Conservation (phyloP, 1,140 invertebrate genomes). For the Drosophila chauvacae region DNA sequence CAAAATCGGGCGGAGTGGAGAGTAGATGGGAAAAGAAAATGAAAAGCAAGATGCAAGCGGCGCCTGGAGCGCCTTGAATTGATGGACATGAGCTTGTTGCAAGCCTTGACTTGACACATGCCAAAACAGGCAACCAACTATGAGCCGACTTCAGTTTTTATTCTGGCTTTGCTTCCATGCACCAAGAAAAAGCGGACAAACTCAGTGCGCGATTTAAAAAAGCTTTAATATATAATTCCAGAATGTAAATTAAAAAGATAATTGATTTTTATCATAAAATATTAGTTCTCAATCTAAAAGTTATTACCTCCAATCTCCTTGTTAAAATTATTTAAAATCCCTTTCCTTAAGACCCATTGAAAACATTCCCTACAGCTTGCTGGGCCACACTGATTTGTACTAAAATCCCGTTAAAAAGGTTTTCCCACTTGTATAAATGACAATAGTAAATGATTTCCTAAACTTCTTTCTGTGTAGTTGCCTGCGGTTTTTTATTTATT, state of each 20-base stretch:
- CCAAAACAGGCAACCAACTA: conserved; percentile 78
- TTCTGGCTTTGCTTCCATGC: background rate
- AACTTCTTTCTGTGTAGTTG: conserved; percentile 5
- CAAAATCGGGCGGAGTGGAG: conserved; percentile 35
- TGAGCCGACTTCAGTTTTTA: conserved; percentile 57
- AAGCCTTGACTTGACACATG: conserved; percentile 74
- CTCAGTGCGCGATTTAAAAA: no score
- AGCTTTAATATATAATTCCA: no score
- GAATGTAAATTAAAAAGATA: no score
- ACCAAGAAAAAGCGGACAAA: background rate
- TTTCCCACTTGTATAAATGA: background rate
- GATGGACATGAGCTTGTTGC: conserved; percentile 72
- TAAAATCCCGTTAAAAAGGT: background rate
- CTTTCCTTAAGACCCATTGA: background rate
- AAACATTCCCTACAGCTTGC: background rate
- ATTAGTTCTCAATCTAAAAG: no score
- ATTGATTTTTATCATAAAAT: no score
- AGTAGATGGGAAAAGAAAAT: conserved; percentile 2
- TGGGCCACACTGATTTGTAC: no score
- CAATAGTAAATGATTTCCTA: background rate
- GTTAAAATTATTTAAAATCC: background rate
- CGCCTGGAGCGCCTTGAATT: conserved; percentile 68
- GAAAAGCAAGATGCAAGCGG: conserved; percentile 35
- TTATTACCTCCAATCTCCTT: no score
- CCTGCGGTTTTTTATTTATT: conserved; percentile 34